Base-by-base conservation (phyloP, 2,797 vertebrate species). In the Brotula barbata region DNA sequence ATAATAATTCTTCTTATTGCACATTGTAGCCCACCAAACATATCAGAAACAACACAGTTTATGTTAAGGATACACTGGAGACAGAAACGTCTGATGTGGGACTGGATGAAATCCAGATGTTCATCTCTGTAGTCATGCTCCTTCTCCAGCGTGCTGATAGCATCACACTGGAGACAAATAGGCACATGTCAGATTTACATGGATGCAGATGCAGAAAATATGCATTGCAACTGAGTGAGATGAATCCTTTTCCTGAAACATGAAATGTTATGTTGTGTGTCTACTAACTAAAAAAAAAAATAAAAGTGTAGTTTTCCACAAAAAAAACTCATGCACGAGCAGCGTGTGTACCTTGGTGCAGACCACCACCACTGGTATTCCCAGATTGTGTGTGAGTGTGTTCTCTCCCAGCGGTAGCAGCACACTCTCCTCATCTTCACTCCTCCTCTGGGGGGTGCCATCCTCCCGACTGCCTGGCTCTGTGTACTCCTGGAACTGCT, bases 91-190 rank as follows among this genome's bases (percentile, higher is more conserved):
- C 97, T 93, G 89, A 99, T 92, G 88, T 99, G 92, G 47, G 94
- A 97, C 85, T 99, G 97, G 89, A 99, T 98, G 86, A 99, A 97
- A 87, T 99, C 97, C 0, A 99, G 94, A 89, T 99, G 97, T 83
- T 99, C 97, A 44, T 99, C 97, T 90, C 92, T 95, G 90, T 98
- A 99, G 90, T 99, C 96, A 11, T 99, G 95, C 65, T 99, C 97
- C 85, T 98, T 99, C 92, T 99, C 97, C 93, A 99, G 80, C 47
- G 94, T 87, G 77, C 94, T 93, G 92, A 99, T 96, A 68, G 95
- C 94, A 78, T 99, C 97, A 81, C 97, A 98, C 97, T 99, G 88
- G 14, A 41, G 50, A 70, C 19, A 67, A 65, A 47, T 1, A 57
- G 51, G 22, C n/a, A 42, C 34, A 16, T 11, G 42, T 36, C 4